Base-by-base conservation (phyloP, 2,888 invertebrate genomes). In the Mythimna loreyi region DNA sequence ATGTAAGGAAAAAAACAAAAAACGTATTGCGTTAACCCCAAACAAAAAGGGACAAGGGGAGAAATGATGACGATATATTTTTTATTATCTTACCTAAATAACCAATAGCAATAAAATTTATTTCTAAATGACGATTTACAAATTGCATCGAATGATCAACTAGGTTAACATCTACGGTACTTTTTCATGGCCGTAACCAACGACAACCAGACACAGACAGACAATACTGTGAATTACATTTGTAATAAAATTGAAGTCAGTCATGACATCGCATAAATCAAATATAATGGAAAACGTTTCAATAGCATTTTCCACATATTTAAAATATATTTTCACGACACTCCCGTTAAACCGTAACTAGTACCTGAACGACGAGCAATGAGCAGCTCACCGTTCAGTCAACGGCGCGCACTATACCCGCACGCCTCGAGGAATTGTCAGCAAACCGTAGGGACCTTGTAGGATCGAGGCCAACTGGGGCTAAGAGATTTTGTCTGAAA, bases 201-300 rank as follows among this genome's bases (percentile, higher is more conserved):
- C 47, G 7, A 55, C 65, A 52, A 57, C 36, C 40, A 53, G 30
- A 53, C 28, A 63, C n/a, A 60, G 47, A 64, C 53, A 43, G 21
- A 28, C 55, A 11, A 57, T 57, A 45, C 56, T 64, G 30, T 65
- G 53, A 78, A 65, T 67, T 59, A 58, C 25, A 62, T 62, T 62
- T 53, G 23, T 53, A 53, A 25, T 52, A 63, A 16, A 77, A 77
- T 66, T 60, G 1, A 23, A 67, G 67, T 68, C 65, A 49, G 47
- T 77, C 64, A 53, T 67, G 62, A 63, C 19, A 78, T 60, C 43
- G 61, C 47, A 76, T 75, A 58, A 69, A 64, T 80, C 33, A 47
- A 58, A 60, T 40, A n/a, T 23, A 77, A 30, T 49, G 33, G 13
- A 49, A 47, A 57, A 47, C 16, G 16, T 43, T 43, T 49, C 9